Evolutionary conservation across 2,797 vertebrate species (phyloP).

Genomic region (Karalla daura): DNA sequence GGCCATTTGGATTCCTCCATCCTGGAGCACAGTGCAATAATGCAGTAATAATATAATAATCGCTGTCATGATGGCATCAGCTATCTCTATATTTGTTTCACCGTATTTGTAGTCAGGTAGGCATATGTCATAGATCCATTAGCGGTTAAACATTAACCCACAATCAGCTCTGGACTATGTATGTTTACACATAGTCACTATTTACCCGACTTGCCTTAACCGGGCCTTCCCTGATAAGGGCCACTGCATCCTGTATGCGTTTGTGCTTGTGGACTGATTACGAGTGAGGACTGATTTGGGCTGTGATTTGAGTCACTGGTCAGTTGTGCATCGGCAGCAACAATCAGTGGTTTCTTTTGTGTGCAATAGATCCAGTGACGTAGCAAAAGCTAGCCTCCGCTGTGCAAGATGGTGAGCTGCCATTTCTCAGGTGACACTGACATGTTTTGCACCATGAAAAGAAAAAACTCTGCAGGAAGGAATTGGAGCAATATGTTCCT

Average conservation of each 20-base stretch:
- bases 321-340: not conserved
- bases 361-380: no score
- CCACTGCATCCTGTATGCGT: not conserved
- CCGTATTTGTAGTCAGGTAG: no score
- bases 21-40: not conserved
- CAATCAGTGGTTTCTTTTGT: no score
- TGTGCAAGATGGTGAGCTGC: no score
- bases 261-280: not conserved
- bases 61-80: not conserved
- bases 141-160: constrained; percentile 28
- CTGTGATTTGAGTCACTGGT: not conserved
- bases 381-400: no score
- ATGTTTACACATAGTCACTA: constrained; percentile 5
- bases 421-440: no score
- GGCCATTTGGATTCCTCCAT: not conserved
- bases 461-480: no score
- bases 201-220: not conserved
- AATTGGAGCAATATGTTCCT: not conserved
- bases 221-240: not conserved
- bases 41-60: no score
- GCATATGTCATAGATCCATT: no score
- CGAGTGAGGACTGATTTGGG: not conserved
- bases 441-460: no score
- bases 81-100: no score
- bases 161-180: not conserved